Evolutionary conservation across 2,797 vertebrate genomes (phyloP).

Genomic region (Peromyscus nudipes): DNA sequence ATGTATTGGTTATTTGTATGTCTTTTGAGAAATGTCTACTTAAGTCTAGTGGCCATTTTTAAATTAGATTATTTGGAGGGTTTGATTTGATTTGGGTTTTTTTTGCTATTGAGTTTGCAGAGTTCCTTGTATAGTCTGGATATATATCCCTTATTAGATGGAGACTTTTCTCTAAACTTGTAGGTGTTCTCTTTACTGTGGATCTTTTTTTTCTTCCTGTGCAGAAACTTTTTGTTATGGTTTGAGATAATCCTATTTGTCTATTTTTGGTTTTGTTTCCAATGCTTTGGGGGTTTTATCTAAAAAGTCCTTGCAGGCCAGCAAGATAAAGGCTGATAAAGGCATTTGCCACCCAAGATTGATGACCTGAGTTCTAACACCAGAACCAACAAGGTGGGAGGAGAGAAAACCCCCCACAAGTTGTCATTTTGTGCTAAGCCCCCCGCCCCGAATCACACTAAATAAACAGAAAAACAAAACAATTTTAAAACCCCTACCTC

Average conservation of each 20-base stretch:
- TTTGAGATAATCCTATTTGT: background rate
- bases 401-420: background rate
- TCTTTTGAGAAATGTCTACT: background rate
- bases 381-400: background rate
- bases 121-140: background rate
- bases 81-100: background rate
- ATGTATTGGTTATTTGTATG: background rate
- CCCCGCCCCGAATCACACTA: background rate
- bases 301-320: background rate
- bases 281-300: background rate
- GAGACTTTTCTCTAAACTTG: background rate
- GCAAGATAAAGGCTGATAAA: background rate
- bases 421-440: background rate
- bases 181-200: background rate
- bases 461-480: background rate
- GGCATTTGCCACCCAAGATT: background rate
- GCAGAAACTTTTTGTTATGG: background rate
- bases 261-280: background rate
- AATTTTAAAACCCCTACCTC: background rate
- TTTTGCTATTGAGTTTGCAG: background rate
- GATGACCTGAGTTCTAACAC: background rate
- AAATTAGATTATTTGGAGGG: background rate
- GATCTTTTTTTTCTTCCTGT: background rate
- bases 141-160: background rate
- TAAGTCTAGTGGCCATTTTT: background rate